Base-by-base conservation (phyloP, 2,888 invertebrate genomes). In the Cheilosia pagana region DNA sequence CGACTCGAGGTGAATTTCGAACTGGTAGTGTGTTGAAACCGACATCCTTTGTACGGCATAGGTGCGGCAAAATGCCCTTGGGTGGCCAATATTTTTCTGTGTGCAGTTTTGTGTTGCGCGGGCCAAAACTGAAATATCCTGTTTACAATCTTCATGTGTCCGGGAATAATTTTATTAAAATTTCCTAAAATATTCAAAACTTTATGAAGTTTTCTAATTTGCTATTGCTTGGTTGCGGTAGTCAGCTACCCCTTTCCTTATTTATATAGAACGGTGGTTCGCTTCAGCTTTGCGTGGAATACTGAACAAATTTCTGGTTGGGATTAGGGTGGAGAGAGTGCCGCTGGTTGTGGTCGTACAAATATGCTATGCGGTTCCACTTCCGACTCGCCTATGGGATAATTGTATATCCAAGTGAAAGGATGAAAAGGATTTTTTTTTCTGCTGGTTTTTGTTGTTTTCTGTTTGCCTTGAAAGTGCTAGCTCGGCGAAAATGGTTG, bases 141-240 rank as follows among this genome's bases (percentile, higher is more conserved):
- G 43, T 63, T 23, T 75, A 50, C 55, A 16, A 23, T 55, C n/a
- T 67, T 60, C 23, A 19, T 62, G 59, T 35, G 31, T 59, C 59
- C 28, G 23, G 5, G 65, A 59, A 55, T 68, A 68, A 52, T 60
- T 75, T 67, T 68, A 57, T 68, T 43, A 53, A 81, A 39, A 62
- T 79, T 78, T 83, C 45, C 39, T 45, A 74, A 79, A 83, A 79
- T 78, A 82, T 78, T 82, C 67, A 71, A 68, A 82, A 82, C 71
- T 83, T 79, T 83, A 79, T 79, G 68, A 79, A 74, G 63, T 83
- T 79, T 83, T 75, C 68, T 74, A 77, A 77, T 77, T 68, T 68
- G 50, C 21, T 50, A 41, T 41, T 35, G 59, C 68, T 41, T 53
- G 31, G 52, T 31, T 41, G 45, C 55, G 62, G 62, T 45, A 35